A percentile compares a stretch with the other conserved stretches of the same genome.
These are phyloP conservation scores for Stichodactyla helianthus DNA, from an alignment of 64 coral and sea anemone species.

Conservation along the genomic window DNA sequence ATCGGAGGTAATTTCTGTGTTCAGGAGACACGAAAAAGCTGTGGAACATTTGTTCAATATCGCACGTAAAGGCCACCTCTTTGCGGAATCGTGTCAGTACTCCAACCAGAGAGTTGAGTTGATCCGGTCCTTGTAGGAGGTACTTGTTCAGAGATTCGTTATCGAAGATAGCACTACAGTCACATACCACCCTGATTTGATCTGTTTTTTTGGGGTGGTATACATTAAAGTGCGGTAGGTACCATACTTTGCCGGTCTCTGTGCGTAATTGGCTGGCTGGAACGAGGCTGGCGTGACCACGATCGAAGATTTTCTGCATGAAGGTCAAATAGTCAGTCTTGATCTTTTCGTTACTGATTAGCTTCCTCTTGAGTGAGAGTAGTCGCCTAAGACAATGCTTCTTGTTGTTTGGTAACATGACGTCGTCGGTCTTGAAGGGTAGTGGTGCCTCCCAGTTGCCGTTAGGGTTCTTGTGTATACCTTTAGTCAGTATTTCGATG, in stretches of 20 bases:
- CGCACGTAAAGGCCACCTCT: slow-evolving; percentile 24
- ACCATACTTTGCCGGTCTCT: slow-evolving; percentile 20
- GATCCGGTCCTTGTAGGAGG: slow-evolving; percentile 27
- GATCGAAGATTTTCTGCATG: slow-evolving; percentile 29
- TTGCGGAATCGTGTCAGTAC: slow-evolving; percentile 20
- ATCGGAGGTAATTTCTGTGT: slow-evolving; percentile 24
- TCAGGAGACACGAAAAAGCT: slow-evolving; percentile 39
- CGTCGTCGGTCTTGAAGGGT: slow-evolving; percentile 15
- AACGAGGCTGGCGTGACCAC: slow-evolving; percentile 10
- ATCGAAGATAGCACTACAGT: slow-evolving; percentile 25
- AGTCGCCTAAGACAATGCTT: slow-evolving; percentile 26
- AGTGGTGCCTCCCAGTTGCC: slow-evolving; percentile 30
- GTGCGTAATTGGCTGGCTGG: neutral
- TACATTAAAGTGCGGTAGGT: slow-evolving; percentile 30
- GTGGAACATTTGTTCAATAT: neutral
- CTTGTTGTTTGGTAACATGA: slow-evolving; percentile 10
- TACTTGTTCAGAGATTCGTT: slow-evolving; percentile 28
- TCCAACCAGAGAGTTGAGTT: slow-evolving; percentile 25
- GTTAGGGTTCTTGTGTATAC: slow-evolving; percentile 17
- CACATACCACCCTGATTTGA: slow-evolving; percentile 30
- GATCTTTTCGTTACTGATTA: neutral
- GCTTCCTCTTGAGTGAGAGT: slow-evolving; percentile 17
- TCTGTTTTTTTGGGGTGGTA: slow-evolving; percentile 25
- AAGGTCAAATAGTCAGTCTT: slow-evolving; percentile 1
- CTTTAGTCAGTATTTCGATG: neutral